These are phyloP conservation scores for Antheraea mylitta DNA, from an alignment of 1,140 invertebrate species.

Conservation along the genomic window DNA sequence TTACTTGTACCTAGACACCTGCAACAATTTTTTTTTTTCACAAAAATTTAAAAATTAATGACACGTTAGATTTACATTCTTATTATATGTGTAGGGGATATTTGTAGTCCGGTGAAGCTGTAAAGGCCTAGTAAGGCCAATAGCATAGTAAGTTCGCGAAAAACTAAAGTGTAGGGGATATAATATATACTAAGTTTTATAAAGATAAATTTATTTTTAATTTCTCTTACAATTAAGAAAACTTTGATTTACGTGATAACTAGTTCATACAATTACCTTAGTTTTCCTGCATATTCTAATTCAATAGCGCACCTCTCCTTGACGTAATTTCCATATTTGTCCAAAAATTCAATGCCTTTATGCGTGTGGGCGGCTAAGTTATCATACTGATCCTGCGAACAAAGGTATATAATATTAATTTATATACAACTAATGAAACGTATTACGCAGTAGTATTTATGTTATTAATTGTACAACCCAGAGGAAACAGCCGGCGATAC, in stretches of 20 bases:
- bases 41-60: too few relatives aligned
- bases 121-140: too few relatives aligned
- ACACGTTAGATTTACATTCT: too few relatives aligned
- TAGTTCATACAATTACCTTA: conserved; percentile 84
- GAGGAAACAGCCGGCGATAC: conserved; percentile 58
- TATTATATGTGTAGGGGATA: too few relatives aligned
- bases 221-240: too few relatives aligned
- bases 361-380: conserved; percentile 96
- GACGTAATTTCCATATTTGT: conserved; percentile 96
- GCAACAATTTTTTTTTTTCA: too few relatives aligned
- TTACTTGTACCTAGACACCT: too few relatives aligned
- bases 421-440: not conserved
- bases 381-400: conserved; percentile 97
- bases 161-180: too few relatives aligned
- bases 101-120: too few relatives aligned
- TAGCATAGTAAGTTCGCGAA: too few relatives aligned
- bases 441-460: not conserved
- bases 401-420: conserved; percentile 48
- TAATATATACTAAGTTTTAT: too few relatives aligned
- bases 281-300: conserved; percentile 96
- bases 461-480: conserved; percentile 33
- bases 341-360: conserved; percentile 98
- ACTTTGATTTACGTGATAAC: not conserved
- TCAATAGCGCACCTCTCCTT: conserved; percentile 96
- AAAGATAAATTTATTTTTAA: too few relatives aligned